Conservation (phyloP, 2,888 invertebrate species). For the Sylvicola cinctus region DNA sequence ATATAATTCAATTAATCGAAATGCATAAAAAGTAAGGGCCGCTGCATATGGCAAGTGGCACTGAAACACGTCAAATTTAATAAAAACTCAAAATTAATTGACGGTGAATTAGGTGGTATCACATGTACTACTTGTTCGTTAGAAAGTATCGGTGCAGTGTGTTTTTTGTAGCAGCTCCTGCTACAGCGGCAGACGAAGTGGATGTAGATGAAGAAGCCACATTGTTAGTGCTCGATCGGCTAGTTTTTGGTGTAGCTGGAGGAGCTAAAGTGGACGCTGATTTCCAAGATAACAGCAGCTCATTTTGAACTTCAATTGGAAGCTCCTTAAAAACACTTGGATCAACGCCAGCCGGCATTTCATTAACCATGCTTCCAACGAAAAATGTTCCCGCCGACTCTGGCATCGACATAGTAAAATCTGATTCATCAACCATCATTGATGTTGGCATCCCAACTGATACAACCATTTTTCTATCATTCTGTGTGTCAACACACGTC, state of each 20-base stretch:
- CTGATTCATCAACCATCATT: constrained; percentile 19
- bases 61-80: too few species aligned
- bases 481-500: too few species aligned
- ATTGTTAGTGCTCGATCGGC: constrained; percentile 7
- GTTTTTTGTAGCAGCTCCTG: constrained; percentile 28
- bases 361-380: constrained; percentile 19
- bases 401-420: too few species aligned
- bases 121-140: constrained; percentile 33
- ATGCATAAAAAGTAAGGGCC: too few species aligned
- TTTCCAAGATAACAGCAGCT: constrained; percentile 45
- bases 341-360: constrained; percentile 45
- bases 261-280: constrained; percentile 8
- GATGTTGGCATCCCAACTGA: too few species aligned
- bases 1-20: too few species aligned
- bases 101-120: too few species aligned
- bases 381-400: too few species aligned
- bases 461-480: too few species aligned
- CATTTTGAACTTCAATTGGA: constrained; percentile 50
- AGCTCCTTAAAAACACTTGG: constrained; percentile 46
- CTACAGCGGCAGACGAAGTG: constrained; percentile 5
- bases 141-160: constrained; percentile 48
- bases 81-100: too few species aligned
- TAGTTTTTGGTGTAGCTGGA: constrained; percentile 10
- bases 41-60: too few species aligned
- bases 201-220: constrained; percentile 14